Evolutionary conservation across 2,888 invertebrate genomes (phyloP), one percentile per base, ranked within the genome.

Genomic region (Spisula subtruncata): DNA sequence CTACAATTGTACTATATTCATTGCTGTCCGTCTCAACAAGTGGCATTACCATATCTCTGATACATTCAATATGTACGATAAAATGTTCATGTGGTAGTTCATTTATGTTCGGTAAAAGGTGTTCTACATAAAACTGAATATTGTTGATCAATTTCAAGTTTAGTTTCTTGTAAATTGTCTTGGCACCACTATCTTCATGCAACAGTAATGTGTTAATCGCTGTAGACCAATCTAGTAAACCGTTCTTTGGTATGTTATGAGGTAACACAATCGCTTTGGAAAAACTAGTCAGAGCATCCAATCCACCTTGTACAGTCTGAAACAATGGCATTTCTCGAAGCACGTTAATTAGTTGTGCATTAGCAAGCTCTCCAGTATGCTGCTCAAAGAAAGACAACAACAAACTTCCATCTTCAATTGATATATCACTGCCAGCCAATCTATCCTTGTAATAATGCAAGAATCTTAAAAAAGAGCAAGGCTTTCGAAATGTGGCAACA

Each of bases 161-260:
- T 20, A 88, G 32, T 20, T 75, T 71, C 0, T 46, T 18, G 35
- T 90, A 83, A 10, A 90, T 32, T 0, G 84, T 41, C 0, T 0
- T 25, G 6, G 85, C 54, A 32, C 32, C 32, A 14, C 41, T 41
- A 8, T 86, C 82, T 14, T 83, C 41, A 25, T 80, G 20, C 12
- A 93, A 51, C 18, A 93, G 32, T 10, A 89, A 79, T 56, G 83
- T 88, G 0, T 81, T 66, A 12, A 88, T 83, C 0, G 10, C 16
- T 8, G 48, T 14, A 5, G 91, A 91, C 89, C 89, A 91, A 81
- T 83, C 29, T 32, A 86, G 29, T 18, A 93, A 80, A 54, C 93
- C 93, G 16, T 84, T 84, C 25, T 25, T 0, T 16, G 91, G 91
- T 8, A 92, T 88, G 1, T 41, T 60, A n/a, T 14, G 2, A 25